Conservation (phyloP, 2,113 vertebrate genomes). For the Oryzias celebensis region DNA sequence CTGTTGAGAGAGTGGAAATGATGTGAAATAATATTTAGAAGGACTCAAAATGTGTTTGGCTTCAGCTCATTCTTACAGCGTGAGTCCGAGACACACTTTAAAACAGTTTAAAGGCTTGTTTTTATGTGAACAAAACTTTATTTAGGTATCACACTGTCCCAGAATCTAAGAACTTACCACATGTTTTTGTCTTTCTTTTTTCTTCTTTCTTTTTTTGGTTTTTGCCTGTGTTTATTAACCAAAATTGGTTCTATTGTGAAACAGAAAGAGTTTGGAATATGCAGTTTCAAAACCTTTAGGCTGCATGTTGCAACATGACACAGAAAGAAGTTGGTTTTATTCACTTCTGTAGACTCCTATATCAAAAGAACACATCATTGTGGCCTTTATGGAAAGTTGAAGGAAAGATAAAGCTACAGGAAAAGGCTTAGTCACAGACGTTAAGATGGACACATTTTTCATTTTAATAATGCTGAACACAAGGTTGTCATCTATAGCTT, state of each 20-base stretch:
- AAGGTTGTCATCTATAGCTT: too few relatives aligned
- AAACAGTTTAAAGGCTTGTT: background rate
- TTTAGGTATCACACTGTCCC: background rate
- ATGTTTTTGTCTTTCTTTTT: background rate
- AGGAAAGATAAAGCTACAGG: too few relatives aligned
- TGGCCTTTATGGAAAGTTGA: too few relatives aligned
- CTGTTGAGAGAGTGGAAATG: background rate
- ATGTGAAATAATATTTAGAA: constrained; percentile 24
- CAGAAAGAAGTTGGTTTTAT: too few relatives aligned
- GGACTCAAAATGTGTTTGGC: background rate
- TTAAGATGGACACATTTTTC: too few relatives aligned
- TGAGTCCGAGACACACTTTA: background rate
- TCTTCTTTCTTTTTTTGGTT: background rate
- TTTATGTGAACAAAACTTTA: background rate
- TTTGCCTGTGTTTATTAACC: background rate
- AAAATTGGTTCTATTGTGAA: background rate
- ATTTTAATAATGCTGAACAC: too few relatives aligned
- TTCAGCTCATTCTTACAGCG: background rate
- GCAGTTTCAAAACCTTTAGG: background rate
- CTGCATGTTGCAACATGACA: background rate
- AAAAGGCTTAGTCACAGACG: too few relatives aligned
- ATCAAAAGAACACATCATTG: too few relatives aligned
- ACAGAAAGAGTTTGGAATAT: too few relatives aligned
- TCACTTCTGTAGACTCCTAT: too few relatives aligned
- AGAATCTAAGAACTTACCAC: background rate